These are phyloP conservation scores for Cremastobaeus sp. DNA, from an alignment of 2,888 invertebrate genomes.

Conservation along the genomic window DNA sequence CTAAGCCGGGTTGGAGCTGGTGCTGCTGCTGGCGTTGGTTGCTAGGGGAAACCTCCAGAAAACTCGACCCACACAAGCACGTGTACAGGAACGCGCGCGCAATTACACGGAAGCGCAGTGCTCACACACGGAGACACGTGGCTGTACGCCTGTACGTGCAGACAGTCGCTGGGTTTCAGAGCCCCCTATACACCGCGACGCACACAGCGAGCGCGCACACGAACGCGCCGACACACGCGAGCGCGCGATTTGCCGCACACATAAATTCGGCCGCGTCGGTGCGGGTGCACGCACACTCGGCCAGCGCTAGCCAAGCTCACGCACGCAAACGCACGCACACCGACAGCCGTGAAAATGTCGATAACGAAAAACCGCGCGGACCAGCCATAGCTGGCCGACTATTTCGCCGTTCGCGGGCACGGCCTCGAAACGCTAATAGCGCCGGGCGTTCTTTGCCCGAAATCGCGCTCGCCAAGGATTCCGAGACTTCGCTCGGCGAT, in stretches of 20 bases:
- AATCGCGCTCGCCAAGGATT: background rate
- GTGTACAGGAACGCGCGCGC: slow-evolving; percentile 2
- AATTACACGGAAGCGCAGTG: background rate
- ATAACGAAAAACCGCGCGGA: slow-evolving; percentile 77
- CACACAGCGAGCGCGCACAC: slow-evolving; percentile 10
- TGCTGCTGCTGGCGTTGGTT: slow-evolving; percentile 69
- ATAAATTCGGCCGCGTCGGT: slow-evolving; percentile 43
- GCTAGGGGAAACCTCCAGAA: slow-evolving; percentile 79
- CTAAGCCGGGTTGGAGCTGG: slow-evolving; percentile 72
- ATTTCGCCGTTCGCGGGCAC: slow-evolving; percentile 64
- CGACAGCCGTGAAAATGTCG: slow-evolving; percentile 75
- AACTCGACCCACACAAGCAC: slow-evolving; percentile 66
- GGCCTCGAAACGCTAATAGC: slow-evolving; percentile 25
- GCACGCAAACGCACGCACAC: slow-evolving; percentile 62
- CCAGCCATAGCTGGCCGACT: slow-evolving; percentile 65
- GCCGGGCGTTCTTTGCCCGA: slow-evolving; percentile 12
- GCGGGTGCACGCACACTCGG: slow-evolving; percentile 50
- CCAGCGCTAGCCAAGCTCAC: slow-evolving; percentile 53
- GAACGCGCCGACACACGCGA: slow-evolving; percentile 29
- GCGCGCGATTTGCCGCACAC: slow-evolving; percentile 48
- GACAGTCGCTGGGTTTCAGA: too few relatives aligned
- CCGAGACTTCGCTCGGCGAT: slow-evolving; percentile 11
- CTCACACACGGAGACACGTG: too few relatives aligned
- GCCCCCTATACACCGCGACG: background rate
- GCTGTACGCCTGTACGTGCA: too few relatives aligned